phyloP scores from a whole-genome alignment of 2,888 invertebrate species.

The Sabellastarte sp. region DNA sequence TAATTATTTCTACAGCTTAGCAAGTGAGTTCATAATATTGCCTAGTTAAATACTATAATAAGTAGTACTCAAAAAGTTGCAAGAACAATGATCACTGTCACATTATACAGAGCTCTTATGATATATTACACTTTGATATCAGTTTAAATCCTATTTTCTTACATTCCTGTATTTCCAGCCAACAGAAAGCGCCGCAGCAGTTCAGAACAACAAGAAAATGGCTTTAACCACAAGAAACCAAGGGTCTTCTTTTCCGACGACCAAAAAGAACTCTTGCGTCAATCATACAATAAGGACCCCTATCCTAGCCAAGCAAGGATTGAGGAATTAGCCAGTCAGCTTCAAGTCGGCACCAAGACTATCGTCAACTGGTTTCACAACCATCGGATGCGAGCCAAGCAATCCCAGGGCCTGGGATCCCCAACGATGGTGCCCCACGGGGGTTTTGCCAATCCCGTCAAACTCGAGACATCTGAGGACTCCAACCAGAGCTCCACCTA shows the following conservation, averaged over 20 bases:
- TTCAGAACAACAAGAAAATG: slow-evolving; percentile 21
- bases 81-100: too few relatives aligned
- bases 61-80: too few relatives aligned
- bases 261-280: slow-evolving; percentile 91
- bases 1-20: too few relatives aligned
- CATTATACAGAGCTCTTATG: too few relatives aligned
- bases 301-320: slow-evolving; percentile 96
- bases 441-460: slow-evolving; percentile 16
- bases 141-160: too few relatives aligned
- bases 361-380: slow-evolving; percentile 99
- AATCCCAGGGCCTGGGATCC: slow-evolving; percentile 35
- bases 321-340: slow-evolving; percentile 86
- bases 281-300: slow-evolving; percentile 93
- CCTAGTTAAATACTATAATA: too few relatives aligned
- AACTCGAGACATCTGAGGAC: slow-evolving; percentile 42
- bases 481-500: neutral
- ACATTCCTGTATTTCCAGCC: slow-evolving; percentile 2
- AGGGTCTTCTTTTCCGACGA: slow-evolving; percentile 96
- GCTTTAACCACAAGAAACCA: slow-evolving; percentile 63
- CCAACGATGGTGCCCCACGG: slow-evolving; percentile 22
- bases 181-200: slow-evolving; percentile 20
- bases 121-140: too few relatives aligned
- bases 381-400: slow-evolving; percentile 93
- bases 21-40: too few relatives aligned
- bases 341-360: slow-evolving; percentile 88